Base-by-base conservation (phyloP, 2,888 invertebrate species). In the Orthonevra nobilis region DNA sequence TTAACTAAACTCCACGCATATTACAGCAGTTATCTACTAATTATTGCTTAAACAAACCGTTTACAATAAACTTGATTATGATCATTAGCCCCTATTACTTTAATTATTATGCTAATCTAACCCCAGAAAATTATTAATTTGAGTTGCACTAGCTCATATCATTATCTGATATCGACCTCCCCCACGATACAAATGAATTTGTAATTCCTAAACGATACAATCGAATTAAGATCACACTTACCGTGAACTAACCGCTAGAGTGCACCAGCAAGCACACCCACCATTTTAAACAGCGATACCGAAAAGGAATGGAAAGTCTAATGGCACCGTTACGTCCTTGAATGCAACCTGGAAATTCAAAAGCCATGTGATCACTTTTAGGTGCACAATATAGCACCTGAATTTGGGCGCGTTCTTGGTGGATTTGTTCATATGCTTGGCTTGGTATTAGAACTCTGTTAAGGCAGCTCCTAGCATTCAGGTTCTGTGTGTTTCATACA, bases 381-480 rank as follows among this genome's bases (percentile, higher is more conserved):
- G 54, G 77, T 72, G 72, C 32, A 77, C 50, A 60, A 77, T 60
- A 46, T 77, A 64, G 72, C 77, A 77, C 77, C 77, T 77, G 77
- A 77, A 72, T 77, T 77, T 70, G 64, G 77, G 77, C 72, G 72
- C 58, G 72, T 60, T 77, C 64, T 60, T 40, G 52, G 58, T 60
- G 58, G 58, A 64, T 58, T 72, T 38, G 54, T 60, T 63, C 61
- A 14, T 36, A 40, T 50, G 20, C 28, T 48, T 58, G 63, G 63
- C 28, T 56, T 70, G 36, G 56, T 63, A 15, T 70, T 63, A 56
- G 48, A 52, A 26, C n/a, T n/a, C n/a, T n/a, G n/a, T n/a, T 17
- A 38, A 30, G 15, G 30, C 54, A 46, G 56, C 70, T n/a, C n/a
- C n/a, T 50, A 50, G 14, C 63, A 77, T 66, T 77, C 72, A 60